Evolutionary conservation across 92 coral and sea anemone genomes (phyloP).

Genomic region (Galaxea fascicularis): DNA sequence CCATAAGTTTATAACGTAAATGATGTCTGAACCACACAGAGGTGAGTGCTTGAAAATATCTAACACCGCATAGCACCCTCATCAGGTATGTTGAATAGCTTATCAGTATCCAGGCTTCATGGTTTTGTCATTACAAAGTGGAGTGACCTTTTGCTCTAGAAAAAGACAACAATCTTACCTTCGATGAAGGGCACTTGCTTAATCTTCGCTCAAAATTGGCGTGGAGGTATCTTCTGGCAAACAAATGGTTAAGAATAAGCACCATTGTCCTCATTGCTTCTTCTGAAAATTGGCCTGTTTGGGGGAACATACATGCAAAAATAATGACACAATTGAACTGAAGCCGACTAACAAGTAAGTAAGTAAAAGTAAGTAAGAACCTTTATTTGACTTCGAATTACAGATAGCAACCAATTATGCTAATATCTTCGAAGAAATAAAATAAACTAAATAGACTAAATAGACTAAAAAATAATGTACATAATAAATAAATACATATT

Average conservation of each 20-base stretch:
- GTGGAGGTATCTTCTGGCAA: slow-evolving; percentile 43
- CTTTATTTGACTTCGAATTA: too few relatives aligned
- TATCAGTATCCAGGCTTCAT: neutral
- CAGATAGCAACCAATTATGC: too few relatives aligned
- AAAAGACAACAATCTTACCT: slow-evolving; percentile 17
- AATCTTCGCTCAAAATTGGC: slow-evolving; percentile 14
- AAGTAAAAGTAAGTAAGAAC: too few relatives aligned
- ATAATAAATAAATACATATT: too few relatives aligned
- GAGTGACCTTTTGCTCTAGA: neutral
- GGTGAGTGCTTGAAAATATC: neutral
- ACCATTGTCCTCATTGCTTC: slow-evolving; percentile 55
- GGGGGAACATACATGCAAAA: neutral
- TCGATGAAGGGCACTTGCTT: slow-evolving; percentile 35
- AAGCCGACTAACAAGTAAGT: too few relatives aligned
- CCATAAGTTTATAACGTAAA: neutral
- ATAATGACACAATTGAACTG: too few relatives aligned
- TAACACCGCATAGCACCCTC: neutral
- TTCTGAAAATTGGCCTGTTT: slow-evolving; percentile 38
- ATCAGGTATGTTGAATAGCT: neutral
- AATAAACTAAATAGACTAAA: too few relatives aligned
- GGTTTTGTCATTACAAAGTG: neutral
- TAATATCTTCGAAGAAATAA: too few relatives aligned
- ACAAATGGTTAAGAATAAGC: slow-evolving; percentile 52
- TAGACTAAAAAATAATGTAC: too few relatives aligned
- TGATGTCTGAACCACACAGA: neutral